These are phyloP conservation scores for Bombus ignitus DNA, from an alignment of 1,140 invertebrate species.

Conservation along the genomic window DNA sequence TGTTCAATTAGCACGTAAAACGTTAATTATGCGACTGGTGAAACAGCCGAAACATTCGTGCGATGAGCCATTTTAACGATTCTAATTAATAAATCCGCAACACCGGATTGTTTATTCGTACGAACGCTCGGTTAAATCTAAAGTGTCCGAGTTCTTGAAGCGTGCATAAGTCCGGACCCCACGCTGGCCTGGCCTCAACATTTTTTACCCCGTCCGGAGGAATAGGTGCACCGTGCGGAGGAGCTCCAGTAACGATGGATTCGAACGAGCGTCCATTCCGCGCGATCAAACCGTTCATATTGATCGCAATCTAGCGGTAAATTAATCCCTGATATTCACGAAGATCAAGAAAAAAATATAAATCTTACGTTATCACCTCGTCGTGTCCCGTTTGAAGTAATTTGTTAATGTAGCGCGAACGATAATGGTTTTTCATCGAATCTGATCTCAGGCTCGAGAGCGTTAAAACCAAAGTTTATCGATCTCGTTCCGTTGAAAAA, in stretches of 20 bases:
- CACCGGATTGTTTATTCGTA: slow-evolving; percentile 65
- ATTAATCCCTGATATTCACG: not conserved
- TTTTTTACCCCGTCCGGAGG: slow-evolving; percentile 69
- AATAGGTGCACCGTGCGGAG: slow-evolving; percentile 68
- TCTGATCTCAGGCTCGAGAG: not conserved
- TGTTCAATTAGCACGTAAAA: slow-evolving; percentile 36
- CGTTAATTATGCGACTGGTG: slow-evolving; percentile 4
- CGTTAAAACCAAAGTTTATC: slow-evolving; percentile 7
- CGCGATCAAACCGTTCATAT: slow-evolving; percentile 20
- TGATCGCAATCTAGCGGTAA: not conserved
- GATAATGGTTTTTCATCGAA: not conserved
- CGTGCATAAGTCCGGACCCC: slow-evolving; percentile 72
- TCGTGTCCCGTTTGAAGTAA: not conserved
- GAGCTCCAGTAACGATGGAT: slow-evolving; percentile 70
- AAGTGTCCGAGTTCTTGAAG: slow-evolving; percentile 72
- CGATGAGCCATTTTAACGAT: not conserved
- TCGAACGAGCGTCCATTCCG: slow-evolving; percentile 56
- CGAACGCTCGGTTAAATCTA: slow-evolving; percentile 54
- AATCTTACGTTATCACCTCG: not conserved
- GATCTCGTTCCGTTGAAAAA: slow-evolving; percentile 3
- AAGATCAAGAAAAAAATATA: not conserved
- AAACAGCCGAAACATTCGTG: not conserved
- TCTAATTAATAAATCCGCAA: slow-evolving; percentile 52
- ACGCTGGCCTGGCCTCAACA: slow-evolving; percentile 73
- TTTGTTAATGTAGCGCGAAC: not conserved